These are phyloP conservation scores for Andricus quercusramuli DNA, from an alignment of 2,888 invertebrate genomes.

Conservation along the genomic window DNA sequence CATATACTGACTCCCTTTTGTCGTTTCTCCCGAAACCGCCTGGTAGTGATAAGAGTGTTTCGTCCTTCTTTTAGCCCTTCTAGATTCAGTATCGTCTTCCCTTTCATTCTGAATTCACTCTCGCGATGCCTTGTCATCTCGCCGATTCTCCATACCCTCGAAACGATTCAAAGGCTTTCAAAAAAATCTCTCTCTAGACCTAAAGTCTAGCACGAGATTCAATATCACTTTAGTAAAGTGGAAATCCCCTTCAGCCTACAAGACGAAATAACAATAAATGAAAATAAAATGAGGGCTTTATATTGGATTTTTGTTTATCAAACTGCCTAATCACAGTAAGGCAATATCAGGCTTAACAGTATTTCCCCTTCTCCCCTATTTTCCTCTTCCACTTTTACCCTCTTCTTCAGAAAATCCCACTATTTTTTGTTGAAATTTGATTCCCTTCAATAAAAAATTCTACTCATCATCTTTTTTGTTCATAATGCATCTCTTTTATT, in stretches of 20 bases:
- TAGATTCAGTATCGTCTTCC: conserved; percentile 45
- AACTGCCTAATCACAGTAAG: no score
- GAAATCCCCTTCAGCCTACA: background rate
- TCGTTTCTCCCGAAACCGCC: conserved; percentile 48
- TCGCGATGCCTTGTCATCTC: conserved; percentile 36
- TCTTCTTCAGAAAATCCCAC: no score
- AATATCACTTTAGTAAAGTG: background rate
- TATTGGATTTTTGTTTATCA: background rate
- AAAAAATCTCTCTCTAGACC: conserved; percentile 38
- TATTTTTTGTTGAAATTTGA: no score
- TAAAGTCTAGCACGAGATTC: background rate
- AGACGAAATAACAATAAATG: background rate
- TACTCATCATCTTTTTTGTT: no score
- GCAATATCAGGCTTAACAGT: no score
- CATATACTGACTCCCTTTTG: background rate
- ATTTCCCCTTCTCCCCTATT: no score
- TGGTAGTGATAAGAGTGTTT: conserved; percentile 48
- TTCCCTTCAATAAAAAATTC: no score
- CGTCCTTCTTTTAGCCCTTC: conserved; percentile 24
- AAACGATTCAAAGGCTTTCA: conserved; percentile 45
- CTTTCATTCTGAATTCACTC: conserved; percentile 44
- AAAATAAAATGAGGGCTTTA: background rate
- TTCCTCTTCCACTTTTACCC: no score
- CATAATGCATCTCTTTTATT: no score
- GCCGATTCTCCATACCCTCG: conserved; percentile 47